phyloP scores from a whole-genome alignment of 2,888 invertebrate species.

The Mimumesa dahlbomi region DNA sequence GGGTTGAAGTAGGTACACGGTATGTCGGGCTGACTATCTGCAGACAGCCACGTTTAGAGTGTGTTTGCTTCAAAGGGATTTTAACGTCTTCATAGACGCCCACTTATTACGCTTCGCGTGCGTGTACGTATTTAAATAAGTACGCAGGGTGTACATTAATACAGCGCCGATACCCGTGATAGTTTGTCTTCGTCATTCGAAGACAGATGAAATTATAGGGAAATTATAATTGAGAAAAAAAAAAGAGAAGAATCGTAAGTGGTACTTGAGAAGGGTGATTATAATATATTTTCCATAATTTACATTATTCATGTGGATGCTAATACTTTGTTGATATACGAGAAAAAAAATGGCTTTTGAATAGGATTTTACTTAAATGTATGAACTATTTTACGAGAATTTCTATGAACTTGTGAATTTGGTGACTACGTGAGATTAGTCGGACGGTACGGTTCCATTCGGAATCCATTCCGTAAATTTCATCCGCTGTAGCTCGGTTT shows the following conservation, averaged over 20 bases:
- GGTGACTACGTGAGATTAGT: neutral
- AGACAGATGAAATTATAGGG: no score
- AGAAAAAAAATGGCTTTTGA: no score
- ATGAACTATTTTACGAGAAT: neutral
- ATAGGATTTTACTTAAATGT: no score
- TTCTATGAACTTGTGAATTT: neutral
- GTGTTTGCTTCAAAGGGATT: slow-evolving; percentile 34
- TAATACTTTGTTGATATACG: no score
- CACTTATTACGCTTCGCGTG: slow-evolving; percentile 27
- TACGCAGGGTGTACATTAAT: no score
- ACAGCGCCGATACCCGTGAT: no score
- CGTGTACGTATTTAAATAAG: neutral
- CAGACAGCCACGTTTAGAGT: slow-evolving; percentile 3
- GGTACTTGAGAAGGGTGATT: no score
- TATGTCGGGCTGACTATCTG: slow-evolving; percentile 20
- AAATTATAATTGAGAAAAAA: no score
- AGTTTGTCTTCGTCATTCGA: no score
- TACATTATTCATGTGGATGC: no score
- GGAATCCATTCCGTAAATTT: slow-evolving; percentile 38
- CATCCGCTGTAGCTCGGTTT: slow-evolving; percentile 22
- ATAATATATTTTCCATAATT: no score
- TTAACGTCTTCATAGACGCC: slow-evolving; percentile 39
- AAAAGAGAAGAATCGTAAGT: no score
- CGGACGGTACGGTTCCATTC: neutral
- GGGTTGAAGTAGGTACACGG: slow-evolving; percentile 35